Evolutionary conservation across 2,113 vertebrate species (phyloP), one percentile per base, ranked within the genome.

Genomic region (Puma concolor): DNA sequence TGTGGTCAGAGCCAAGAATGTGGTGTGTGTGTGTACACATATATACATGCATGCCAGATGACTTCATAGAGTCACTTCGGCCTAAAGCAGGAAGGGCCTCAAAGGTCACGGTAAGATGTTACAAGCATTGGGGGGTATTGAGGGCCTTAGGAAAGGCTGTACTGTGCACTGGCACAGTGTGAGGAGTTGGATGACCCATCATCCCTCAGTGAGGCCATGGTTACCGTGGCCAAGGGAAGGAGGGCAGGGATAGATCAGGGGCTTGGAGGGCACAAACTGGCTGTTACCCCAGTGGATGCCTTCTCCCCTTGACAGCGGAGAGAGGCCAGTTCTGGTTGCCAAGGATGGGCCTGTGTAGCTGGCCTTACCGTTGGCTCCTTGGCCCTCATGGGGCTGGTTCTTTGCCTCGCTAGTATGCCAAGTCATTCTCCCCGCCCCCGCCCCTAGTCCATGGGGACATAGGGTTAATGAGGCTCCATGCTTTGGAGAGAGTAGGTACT

Each of bases 391-490:
- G 89, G 97, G 29, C 94, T 60, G 60, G 25, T 57, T 79, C 72
- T 66, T 72, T 1, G 4, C 81, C 8, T 71, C 71, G 95, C 60
- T 71, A 77, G 52, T 72, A 66, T 92, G 80, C 88, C 36, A 14
- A 97, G 86, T 88, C 87, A 91, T 66, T 48, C 54, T 72, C 17
- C 71, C 64, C 50, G 14, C 17, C 66, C 76, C 44, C 44, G 44
- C 44, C 21, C 38, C 60, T 33, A 16, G 44, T 74, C 52, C 54
- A 1, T 60, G 41, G 88, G 94, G 92, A 94, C 60, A 38, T 21
- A 25, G 83, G 54, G 76, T 84, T 97, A 94, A 91, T 95, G 94
- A 97, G 94, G 71, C 60, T 33, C 66, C 41, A 25, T 89, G 66
- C 95, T 52, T 54, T 69, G 66, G 94, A 87, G 86, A 93, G 66